Evolutionary conservation across 2,888 invertebrate species (phyloP), one percentile per base, ranked within the genome.

Genomic region (Conomelus anceps): DNA sequence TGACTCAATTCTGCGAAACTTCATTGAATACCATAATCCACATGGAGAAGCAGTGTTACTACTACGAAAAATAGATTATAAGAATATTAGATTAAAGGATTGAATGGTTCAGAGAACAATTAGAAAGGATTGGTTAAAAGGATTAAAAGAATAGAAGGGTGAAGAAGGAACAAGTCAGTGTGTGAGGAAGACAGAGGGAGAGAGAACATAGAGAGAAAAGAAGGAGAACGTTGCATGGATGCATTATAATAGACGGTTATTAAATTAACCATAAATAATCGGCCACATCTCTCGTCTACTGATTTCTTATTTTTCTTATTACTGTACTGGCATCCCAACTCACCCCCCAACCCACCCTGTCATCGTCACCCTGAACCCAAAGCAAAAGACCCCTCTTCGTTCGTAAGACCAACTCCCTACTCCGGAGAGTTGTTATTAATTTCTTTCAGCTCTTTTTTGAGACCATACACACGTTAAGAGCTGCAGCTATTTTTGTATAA

Each of bases 231-330:
- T 20, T 63, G 63, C 63, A 63, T 63, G 63, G 63, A n/a, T 63
- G 63, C 63, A 63, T 63, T 63, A 86, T 86, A 86, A 86, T 86
- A 22, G 86, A 29, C 24, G 86, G 86, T 86, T 86, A 86, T 86
- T 86, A 86, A 86, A 86, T 86, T 86, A 86, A 26, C 86, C 86
- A 86, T 86, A 86, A 86, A 86, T 86, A 86, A 86, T 86, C 86
- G 86, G 86, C 22, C 86, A 86, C 86, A 23, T 24, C 86, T 86
- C 23, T 23, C 63, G 63, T 63, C 63, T 63, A 63, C 63, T 63
- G 63, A 63, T 63, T 63, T 63, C 13, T 63, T 63, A 6, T 63
- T 63, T n/a, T 63, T 63, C n/a, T 63, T 63, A 17, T 7, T 20
- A 6, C 17, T 41, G 3, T 1, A 13, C 63, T 63, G 63, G 63